These are phyloP conservation scores for Tipula confusa DNA, from an alignment of 2,888 invertebrate species.

Conservation along the genomic window DNA sequence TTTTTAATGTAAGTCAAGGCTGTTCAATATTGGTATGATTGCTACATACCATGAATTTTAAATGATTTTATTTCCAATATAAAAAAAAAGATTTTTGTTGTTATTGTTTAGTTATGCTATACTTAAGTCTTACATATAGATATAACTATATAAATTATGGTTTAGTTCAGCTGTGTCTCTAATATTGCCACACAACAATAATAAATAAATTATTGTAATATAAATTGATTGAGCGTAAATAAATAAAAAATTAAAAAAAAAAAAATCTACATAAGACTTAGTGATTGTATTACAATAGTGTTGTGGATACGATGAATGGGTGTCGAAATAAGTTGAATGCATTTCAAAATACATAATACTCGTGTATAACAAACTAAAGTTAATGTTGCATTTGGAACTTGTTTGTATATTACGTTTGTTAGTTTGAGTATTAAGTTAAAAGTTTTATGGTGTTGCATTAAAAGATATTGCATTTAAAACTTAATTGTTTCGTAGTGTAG, in stretches of 20 bases:
- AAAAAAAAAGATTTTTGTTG: not conserved
- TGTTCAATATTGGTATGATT: not conserved
- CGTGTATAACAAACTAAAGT: not conserved
- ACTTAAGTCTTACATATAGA: not conserved
- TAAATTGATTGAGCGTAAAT: not conserved
- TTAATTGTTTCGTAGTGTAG: too few species aligned
- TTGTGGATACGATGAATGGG: not conserved
- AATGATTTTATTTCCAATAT: not conserved
- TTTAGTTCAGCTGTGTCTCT: not conserved
- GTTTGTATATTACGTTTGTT: not conserved
- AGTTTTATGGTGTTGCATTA: too few species aligned
- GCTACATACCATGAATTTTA: constrained; percentile 20
- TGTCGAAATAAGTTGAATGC: not conserved
- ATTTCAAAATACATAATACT: not conserved
- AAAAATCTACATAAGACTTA: not conserved
- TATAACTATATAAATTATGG: not conserved
- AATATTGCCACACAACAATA: not conserved
- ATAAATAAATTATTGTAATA: not conserved
- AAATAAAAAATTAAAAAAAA: too few species aligned
- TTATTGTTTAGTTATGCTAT: not conserved
- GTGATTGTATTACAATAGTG: not conserved
- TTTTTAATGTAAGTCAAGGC: not conserved
- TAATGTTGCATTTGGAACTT: not conserved
- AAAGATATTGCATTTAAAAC: too few species aligned
- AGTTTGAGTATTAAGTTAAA: too few species aligned